Conservation (phyloP, 64 coral and sea anemone genomes). For the Montipora efflorescens region DNA sequence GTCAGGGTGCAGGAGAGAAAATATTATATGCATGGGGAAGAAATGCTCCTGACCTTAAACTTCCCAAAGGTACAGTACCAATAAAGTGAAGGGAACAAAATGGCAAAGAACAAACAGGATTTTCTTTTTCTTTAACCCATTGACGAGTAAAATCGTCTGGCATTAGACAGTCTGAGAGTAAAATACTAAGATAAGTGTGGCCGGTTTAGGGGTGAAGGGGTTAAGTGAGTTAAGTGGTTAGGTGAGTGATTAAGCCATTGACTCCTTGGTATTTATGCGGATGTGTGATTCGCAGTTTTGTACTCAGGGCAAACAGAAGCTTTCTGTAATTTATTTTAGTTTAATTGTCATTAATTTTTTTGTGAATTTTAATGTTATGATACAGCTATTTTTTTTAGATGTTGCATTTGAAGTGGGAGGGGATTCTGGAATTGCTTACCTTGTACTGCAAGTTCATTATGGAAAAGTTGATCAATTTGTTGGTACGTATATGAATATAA, state of each 20-base stretch:
- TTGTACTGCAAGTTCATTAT: constrained; percentile 98
- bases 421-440: constrained; percentile 63
- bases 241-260: too few relatives aligned
- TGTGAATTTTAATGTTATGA: too few relatives aligned
- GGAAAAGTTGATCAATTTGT: constrained; percentile 93
- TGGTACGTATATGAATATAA: constrained; percentile 55
- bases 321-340: too few relatives aligned
- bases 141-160: too few relatives aligned
- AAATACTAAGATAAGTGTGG: too few relatives aligned
- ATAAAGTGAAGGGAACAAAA: neutral
- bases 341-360: too few relatives aligned
- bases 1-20: constrained; percentile 52
- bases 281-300: too few relatives aligned
- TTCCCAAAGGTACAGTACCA: constrained; percentile 74
- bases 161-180: too few relatives aligned
- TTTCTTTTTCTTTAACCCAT: neutral
- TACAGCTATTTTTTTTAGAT: constrained; percentile 54
- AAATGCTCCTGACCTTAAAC: constrained; percentile 83
- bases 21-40: constrained; percentile 98
- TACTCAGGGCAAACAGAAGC: too few relatives aligned
- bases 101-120: neutral
- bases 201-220: too few relatives aligned
- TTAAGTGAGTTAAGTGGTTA: too few relatives aligned
- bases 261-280: too few relatives aligned
- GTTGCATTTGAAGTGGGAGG: constrained; percentile 94